Conservation (phyloP, 1,140 invertebrate species). For the Stegodyphus dumicola region DNA sequence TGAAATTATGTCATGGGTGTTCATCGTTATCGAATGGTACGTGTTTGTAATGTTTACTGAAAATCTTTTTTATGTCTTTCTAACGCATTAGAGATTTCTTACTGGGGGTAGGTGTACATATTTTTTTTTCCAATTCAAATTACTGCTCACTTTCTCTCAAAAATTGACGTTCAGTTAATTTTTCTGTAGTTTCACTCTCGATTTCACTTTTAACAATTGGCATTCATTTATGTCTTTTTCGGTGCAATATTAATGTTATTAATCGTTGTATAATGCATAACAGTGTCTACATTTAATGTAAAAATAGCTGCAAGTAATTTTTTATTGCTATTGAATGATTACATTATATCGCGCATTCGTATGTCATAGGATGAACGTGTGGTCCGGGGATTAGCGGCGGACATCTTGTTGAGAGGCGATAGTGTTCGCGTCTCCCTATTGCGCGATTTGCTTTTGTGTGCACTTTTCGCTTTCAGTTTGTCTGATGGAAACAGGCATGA, state of each 20-base stretch:
- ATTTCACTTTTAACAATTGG: slow-evolving; percentile 56
- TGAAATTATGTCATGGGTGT: not conserved
- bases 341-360: not conserved
- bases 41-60: slow-evolving; percentile 45
- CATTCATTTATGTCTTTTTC: slow-evolving; percentile 21
- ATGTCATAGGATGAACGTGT: slow-evolving; percentile 34
- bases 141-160: too few species aligned
- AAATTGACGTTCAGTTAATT: not conserved
- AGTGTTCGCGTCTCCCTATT: slow-evolving; percentile 21
- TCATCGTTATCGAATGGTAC: slow-evolving; percentile 52
- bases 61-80: slow-evolving; percentile 2
- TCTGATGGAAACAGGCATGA: slow-evolving; percentile 52
- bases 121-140: too few species aligned
- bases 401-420: slow-evolving; percentile 54
- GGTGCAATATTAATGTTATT: too few species aligned
- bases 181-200: slow-evolving; percentile 37
- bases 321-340: not conserved
- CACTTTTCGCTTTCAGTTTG: not conserved
- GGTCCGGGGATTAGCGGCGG: slow-evolving; percentile 24
- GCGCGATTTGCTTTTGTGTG: not conserved
- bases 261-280: too few species aligned
- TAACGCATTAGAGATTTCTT: too few species aligned
- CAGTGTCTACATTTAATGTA: too few species aligned
- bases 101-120: too few species aligned
- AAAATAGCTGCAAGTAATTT: too few species aligned